phyloP scores from a whole-genome alignment of 2,113 vertebrate genomes.

The Clinocottus analis region DNA sequence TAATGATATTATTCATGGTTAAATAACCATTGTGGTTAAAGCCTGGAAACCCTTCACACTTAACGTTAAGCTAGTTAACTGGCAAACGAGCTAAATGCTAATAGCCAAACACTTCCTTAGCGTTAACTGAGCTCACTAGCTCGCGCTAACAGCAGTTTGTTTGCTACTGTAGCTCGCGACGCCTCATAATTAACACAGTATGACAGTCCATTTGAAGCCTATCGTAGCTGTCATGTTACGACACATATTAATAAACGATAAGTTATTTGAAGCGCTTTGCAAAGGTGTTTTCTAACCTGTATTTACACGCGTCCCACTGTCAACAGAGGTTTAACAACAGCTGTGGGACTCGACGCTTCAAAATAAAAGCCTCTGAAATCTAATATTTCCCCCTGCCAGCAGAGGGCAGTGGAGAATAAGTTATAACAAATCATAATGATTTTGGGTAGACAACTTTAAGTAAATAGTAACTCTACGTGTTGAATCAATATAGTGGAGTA shows the following conservation, averaged over 20 bases:
- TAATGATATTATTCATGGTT: not conserved
- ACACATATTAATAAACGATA: not conserved
- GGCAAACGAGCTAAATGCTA: not conserved
- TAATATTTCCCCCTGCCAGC: not conserved
- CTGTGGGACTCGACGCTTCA: not conserved
- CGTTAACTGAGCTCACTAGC: not conserved
- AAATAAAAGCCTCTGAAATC: not conserved
- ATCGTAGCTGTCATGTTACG: fast-evolving
- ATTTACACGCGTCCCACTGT: not conserved
- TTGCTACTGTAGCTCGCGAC: not conserved
- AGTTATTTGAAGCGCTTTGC: not conserved
- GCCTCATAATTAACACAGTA: not conserved
- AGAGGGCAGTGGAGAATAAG: constrained; percentile 34
- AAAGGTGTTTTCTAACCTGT: not conserved
- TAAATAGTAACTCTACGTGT: not conserved
- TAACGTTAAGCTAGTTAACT: not conserved
- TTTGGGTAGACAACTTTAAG: not conserved
- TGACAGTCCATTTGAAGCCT: not conserved
- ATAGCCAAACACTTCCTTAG: constrained; percentile 7
- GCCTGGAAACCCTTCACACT: not conserved
- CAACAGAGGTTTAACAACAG: constrained; percentile 6
- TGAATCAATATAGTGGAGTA: not conserved
- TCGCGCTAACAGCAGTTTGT: constrained; percentile 25
- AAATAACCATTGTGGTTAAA: not conserved
- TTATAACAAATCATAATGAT: not conserved